Percentiles rank a stretch among this genome's conserved stretches.
phyloP scores from a whole-genome alignment of 1,140 invertebrate genomes.

The Apis florea region DNA sequence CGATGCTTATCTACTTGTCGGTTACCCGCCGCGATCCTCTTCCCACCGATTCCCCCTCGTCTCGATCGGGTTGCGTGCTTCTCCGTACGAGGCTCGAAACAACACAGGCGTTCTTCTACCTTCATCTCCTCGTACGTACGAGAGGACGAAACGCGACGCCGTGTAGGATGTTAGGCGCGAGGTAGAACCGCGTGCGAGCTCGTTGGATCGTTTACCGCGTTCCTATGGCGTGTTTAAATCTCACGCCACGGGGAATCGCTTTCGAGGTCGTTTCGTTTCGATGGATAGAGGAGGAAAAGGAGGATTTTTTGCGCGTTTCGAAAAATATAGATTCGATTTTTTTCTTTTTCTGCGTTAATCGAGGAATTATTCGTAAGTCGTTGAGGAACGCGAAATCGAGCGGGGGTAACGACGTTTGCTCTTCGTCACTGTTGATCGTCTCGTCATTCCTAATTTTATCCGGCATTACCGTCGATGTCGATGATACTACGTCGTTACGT shows the following conservation, averaged over 20 bases:
- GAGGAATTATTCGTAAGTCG: no score
- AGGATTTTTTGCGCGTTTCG: no score
- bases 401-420: no score
- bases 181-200: not conserved
- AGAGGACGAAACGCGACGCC: slow-evolving; percentile 22
- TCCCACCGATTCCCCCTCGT: slow-evolving; percentile 30
- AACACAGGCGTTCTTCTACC: not conserved
- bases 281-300: no score
- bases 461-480: no score
- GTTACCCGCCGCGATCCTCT: slow-evolving; percentile 52
- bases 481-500: no score
- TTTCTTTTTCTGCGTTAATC: no score
- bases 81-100: slow-evolving; percentile 17
- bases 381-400: no score
- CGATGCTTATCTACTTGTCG: slow-evolving; percentile 55
- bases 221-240: not conserved
- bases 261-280: not conserved
- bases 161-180: not conserved
- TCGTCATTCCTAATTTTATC: no score
- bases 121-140: not conserved
- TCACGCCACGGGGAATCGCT: not conserved
- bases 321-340: no score
- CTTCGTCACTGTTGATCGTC: no score
- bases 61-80: slow-evolving; percentile 40
- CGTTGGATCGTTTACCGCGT: not conserved